Evolutionary conservation across 64 coral and sea anemone species (phyloP).

Genomic region (Trachythela sp.): DNA sequence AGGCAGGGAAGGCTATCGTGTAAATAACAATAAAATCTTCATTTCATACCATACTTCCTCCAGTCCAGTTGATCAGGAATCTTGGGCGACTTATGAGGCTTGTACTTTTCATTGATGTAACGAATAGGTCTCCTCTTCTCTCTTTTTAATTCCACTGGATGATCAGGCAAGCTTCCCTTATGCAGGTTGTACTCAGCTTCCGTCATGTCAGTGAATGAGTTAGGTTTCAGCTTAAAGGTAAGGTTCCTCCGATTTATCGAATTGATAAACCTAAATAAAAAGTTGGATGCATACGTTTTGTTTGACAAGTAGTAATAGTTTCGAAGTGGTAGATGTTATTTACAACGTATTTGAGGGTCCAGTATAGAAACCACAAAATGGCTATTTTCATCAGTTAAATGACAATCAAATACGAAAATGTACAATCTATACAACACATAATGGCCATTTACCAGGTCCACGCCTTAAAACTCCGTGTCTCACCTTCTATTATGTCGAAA

Average conservation of each 20-base stretch:
- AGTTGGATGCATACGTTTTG: no score
- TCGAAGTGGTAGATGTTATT: no score
- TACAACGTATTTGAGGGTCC: no score
- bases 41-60: slow-evolving; percentile 64
- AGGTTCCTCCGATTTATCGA: slow-evolving; percentile 83
- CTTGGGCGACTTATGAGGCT: background rate
- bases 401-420: no score
- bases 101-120: background rate
- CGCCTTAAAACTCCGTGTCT: no score
- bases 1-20: background rate
- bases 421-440: no score
- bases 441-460: no score
- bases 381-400: no score
- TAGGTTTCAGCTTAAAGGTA: slow-evolving; percentile 69
- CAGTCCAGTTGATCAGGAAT: slow-evolving; percentile 72
- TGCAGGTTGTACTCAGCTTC: slow-evolving; percentile 60
- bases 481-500: slow-evolving; percentile 87
- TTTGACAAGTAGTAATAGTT: no score
- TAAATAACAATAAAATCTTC: background rate
- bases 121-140: background rate
- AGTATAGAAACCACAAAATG: no score
- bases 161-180: slow-evolving; percentile 52
- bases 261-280: slow-evolving; percentile 65
- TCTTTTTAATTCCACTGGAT: background rate
- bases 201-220: slow-evolving; percentile 87